Base-by-base conservation (phyloP, 2,888 invertebrate genomes). In the Dryobotodes eremita region DNA sequence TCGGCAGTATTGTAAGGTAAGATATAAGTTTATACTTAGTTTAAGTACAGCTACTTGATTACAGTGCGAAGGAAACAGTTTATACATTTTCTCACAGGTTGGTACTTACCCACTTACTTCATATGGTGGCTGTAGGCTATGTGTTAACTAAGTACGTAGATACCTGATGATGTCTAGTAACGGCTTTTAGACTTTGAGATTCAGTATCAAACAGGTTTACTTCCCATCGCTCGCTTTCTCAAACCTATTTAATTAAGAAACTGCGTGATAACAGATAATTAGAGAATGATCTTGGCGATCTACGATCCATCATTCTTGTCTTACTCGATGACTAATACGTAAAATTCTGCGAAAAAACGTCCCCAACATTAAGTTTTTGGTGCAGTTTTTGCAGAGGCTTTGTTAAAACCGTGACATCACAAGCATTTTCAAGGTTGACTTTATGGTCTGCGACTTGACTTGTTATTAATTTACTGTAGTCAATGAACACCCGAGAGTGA, bases 291-390 rank as follows among this genome's bases (percentile, higher is more conserved):
- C 61, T 75, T 74, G 79, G 73, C 62, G 73, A 80, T 72, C 85
- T 75, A 86, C 66, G 69, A 85, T 80, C 86, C 79, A 87, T 89
- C 87, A 87, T 88, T 89, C 75, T 86, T 79, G 71, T 90, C 83
- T 84, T 88, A 77, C 68, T 82, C 77, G 84, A 89, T 92, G 92
- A 93, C 88, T 93, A 91, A 92, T 88, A 62, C 73, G 72, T 65
- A 72, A 75, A 74, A 78, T 83, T 81, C 83, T 77, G 68, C 75
- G 77, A 83, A 85, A 85, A 88, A 86, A 77, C n/a, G 81, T 59
- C 42, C 50, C 59, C 55, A 71, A 70, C 71, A 53, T 71, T 76
- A 70, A 57, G 20, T 75, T 83, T 64, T 79, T 64, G 55, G 59
- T 75, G 78, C 75, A 75, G 71, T 73, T 84, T 82, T 84, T 84